Evolutionary conservation across 2,888 invertebrate genomes (phyloP), one percentile per base, ranked within the genome.

Genomic region (Gari tellinella): DNA sequence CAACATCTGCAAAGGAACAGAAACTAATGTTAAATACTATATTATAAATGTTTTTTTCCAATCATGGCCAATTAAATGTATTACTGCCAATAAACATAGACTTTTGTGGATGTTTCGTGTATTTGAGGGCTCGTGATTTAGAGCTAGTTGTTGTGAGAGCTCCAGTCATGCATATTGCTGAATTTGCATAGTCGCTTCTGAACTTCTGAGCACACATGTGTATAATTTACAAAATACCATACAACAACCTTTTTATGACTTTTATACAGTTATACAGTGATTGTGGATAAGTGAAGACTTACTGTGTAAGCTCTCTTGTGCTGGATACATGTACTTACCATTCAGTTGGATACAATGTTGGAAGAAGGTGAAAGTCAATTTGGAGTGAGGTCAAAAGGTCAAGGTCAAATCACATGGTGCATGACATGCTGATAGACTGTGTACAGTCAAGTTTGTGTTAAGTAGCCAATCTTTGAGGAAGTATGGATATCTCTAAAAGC

Each of bases 291-390:
- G 31, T 31, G 10, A 31, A 31, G 21, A 51, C 51, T 25, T 51
- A 51, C 25, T 25, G 51, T 51, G 51, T 51, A 51, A 51, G 51
- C 31, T 31, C 8, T 15, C 26, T 48, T 51, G 51, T 51, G 51
- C 51, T 51, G 43, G 19, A 19, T 12, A 40, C 8, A 40, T 40
- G 8, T 14, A 43, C 19, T 43, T 43, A 17, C 19, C 43, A 31
- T 31, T 4, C 5, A 31, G 31, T 7, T 7, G 31, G 31, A 31
- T 31, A 31, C 31, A 7, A 31, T 31, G 10, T 10, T 10, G 10
- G 31, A 31, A 10, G 31, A 31, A 7, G 31, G n/a, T 31, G 31
- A 31, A 31, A 10, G 10, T 10, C 4, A 31, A 7, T 31, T 31
- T 31, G 10, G 31, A 31, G 4, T 31, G 10, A 10, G 4, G 10